These are phyloP conservation scores for Andrena haemorrhoa DNA, from an alignment of 2,888 invertebrate species.

Conservation along the genomic window DNA sequence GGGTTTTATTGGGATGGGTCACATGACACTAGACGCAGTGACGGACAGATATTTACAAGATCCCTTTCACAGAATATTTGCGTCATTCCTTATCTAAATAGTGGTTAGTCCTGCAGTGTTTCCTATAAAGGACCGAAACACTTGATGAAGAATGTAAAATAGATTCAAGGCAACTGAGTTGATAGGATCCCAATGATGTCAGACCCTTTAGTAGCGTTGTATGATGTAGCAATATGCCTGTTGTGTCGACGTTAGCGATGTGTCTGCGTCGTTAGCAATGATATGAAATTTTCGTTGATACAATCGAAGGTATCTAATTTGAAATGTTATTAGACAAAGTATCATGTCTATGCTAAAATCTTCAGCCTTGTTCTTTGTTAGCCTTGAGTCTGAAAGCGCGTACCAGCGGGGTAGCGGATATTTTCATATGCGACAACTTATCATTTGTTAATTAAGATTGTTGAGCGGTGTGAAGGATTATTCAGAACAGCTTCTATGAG, in stretches of 20 bases:
- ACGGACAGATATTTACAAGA: constrained; percentile 8
- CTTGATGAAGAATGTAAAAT: not conserved
- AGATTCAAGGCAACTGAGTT: not conserved
- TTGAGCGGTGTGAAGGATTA: not conserved
- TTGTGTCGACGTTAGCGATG: not conserved
- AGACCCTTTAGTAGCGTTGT: not conserved
- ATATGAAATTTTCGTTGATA: constrained; percentile 1
- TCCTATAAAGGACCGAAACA: not conserved
- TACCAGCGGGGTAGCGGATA: not conserved
- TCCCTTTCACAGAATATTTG: constrained; percentile 10
- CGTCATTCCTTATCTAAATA: not conserved
- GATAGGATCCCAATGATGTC: not conserved
- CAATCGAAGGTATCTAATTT: not conserved
- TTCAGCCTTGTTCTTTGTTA: not conserved
- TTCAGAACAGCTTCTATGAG: too few relatives aligned
- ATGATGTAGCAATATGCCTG: not conserved
- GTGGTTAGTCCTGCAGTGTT: not conserved
- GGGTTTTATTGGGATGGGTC: constrained; percentile 16
- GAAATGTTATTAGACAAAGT: not conserved
- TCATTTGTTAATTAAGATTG: not conserved
- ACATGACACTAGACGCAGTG: constrained; percentile 33
- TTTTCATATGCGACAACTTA: not conserved
- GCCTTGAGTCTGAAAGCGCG: not conserved
- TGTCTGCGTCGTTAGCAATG: not conserved
- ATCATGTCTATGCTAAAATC: not conserved